These are phyloP conservation scores for Aegithalos caudatus DNA, from an alignment of 2,113 vertebrate genomes.

Conservation along the genomic window DNA sequence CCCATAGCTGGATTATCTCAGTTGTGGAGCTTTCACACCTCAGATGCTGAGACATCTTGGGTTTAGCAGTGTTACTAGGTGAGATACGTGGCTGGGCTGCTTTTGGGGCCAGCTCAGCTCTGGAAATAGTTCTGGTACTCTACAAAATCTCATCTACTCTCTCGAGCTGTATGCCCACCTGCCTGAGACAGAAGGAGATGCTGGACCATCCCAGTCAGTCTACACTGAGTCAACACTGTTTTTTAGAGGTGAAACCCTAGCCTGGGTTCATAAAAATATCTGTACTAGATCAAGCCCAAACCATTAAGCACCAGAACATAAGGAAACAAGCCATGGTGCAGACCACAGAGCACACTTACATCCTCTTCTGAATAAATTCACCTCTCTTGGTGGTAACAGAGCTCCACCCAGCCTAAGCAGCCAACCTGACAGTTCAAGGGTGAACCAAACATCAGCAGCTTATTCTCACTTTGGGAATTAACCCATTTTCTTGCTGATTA, in stretches of 20 bases:
- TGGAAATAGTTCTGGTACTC: slow-evolving; percentile 16
- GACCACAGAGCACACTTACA: neutral
- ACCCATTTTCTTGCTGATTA: neutral
- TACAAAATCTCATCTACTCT: neutral
- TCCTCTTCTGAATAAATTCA: neutral
- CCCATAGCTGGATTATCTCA: neutral
- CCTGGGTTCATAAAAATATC: neutral
- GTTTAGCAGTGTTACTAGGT: slow-evolving; percentile 45
- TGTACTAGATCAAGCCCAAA: neutral
- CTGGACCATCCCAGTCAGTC: neutral
- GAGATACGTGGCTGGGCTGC: neutral
- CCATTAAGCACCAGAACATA: neutral
- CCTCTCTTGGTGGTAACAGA: neutral
- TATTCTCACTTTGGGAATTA: neutral
- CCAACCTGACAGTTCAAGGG: neutral
- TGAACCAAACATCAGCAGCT: neutral
- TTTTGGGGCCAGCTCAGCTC: slow-evolving; percentile 1
- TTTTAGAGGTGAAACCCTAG: neutral
- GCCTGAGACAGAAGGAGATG: neutral
- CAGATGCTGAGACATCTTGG: neutral
- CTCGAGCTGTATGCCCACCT: neutral
- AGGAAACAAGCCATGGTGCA: neutral
- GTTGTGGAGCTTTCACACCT: neutral
- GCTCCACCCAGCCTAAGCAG: neutral
- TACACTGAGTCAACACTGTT: neutral